Base-by-base conservation (phyloP, 1,140 invertebrate genomes). In the Papilio xuthus region DNA sequence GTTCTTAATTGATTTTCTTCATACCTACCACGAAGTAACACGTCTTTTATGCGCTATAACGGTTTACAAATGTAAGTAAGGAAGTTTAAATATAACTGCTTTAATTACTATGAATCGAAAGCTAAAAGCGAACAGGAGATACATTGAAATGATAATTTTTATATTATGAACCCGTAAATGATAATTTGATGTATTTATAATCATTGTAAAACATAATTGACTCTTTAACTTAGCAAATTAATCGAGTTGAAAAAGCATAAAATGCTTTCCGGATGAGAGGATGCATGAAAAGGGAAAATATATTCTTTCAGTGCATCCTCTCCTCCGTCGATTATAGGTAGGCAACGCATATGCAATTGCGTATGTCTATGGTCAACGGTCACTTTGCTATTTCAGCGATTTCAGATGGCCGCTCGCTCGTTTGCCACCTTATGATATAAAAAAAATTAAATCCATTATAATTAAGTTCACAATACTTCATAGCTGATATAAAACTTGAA, bases 1-100 rank as follows among this genome's bases (percentile, higher is more conserved):
- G 41, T 42, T 50, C 42, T 73, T 47, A 73, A 73, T 73, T 73
- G 71, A 47, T 4, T 73, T 73, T 28, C 23, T 50, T 73, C 41
- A n/a, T 44, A 26, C 71, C 41, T 20, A 47, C 42, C 41, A 15
- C 71, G 71, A 47, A 47, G n/a, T 73, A 44, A 47, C 71, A 18
- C 41, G 13, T 47, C 20, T 50, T 73, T 44, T 26, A 26, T 23
- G 42, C 71, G n/a, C 18, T 9, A 15, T 73, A 73, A 73, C 71
- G 41, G 71, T 50, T 10, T 42, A 23, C 6, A 44, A 20, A 44
- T 26, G 60, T 6, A 67, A 28, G 0, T 67, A 32, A 15, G 60
- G 26, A 67, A 0, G 20, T 12, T 32, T 28, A 15, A 47, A 73
- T 23, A 73, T 13, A 3, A 18, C 32, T 7, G 37, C 1, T 41